phyloP scores from a whole-genome alignment of 2,113 vertebrate genomes.

The Thinocorus orbignyianus region DNA sequence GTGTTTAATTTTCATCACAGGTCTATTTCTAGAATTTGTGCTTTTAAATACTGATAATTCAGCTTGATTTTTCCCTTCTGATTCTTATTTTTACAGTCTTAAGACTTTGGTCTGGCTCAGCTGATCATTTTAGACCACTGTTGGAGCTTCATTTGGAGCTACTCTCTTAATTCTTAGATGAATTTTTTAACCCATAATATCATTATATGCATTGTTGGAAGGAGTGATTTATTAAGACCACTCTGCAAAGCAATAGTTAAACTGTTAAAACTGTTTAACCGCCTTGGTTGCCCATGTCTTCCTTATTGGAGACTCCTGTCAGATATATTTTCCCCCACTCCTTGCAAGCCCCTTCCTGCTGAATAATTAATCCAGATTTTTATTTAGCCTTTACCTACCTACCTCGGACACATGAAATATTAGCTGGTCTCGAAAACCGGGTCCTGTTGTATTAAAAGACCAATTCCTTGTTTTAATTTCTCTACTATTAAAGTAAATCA shows the following conservation, averaged over 20 bases:
- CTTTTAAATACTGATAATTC: neutral
- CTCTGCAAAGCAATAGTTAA: neutral
- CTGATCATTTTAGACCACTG: neutral
- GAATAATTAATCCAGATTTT: neutral
- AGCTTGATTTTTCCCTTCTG: neutral
- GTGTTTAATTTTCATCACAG: neutral
- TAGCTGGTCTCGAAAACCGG: neutral
- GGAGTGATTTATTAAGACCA: neutral
- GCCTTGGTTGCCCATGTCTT: neutral
- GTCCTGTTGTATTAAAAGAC: neutral
- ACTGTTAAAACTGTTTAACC: neutral
- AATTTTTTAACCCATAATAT: neutral
- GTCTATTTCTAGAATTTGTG: neutral
- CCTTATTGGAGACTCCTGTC: neutral
- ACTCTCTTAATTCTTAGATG: neutral
- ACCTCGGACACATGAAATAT: neutral
- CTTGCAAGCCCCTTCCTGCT: neutral
- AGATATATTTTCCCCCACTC: neutral
- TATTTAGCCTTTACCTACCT: neutral
- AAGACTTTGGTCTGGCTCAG: neutral
- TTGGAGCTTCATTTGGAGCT: neutral
- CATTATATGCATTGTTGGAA: neutral
- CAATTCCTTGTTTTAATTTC: neutral
- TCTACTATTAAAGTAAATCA: neutral
- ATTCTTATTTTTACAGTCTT: neutral